Percentiles rank a stretch among this genome's conserved stretches.
These are phyloP conservation scores for Drosophila multiciliata DNA, from an alignment of 2,888 invertebrate genomes.

Conservation along the genomic window DNA sequence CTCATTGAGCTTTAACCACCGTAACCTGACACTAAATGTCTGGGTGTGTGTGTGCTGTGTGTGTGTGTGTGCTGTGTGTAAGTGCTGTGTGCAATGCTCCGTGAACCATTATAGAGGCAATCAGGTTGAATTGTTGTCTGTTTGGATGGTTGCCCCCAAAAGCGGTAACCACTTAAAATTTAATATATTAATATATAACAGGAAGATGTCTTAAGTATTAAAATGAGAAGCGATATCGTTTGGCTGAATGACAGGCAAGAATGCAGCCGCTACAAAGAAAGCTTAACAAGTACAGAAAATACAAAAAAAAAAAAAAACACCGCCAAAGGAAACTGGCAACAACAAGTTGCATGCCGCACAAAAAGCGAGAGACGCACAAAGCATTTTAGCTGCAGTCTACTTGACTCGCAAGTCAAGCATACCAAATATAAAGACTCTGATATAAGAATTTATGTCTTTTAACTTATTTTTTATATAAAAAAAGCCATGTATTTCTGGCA, in stretches of 20 bases:
- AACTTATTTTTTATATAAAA: slow-evolving; percentile 60
- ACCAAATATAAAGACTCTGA: slow-evolving; percentile 11
- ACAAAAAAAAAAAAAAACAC: slow-evolving; percentile 43
- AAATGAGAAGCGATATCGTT: slow-evolving; percentile 50
- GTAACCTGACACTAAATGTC: slow-evolving; percentile 48
- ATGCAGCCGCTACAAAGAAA: slow-evolving; percentile 50
- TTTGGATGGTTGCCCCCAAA: slow-evolving; percentile 16
- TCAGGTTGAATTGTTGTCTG: neutral
- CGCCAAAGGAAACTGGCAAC: slow-evolving; percentile 28
- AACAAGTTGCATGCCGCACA: slow-evolving; percentile 20
- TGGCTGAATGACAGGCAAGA: slow-evolving; percentile 37
- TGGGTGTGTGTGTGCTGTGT: neutral
- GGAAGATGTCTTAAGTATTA: slow-evolving; percentile 58
- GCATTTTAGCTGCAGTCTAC: slow-evolving; percentile 63
- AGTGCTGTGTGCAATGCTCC: slow-evolving; percentile 53
- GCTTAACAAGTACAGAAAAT: slow-evolving; percentile 61
- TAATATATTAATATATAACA: slow-evolving; percentile 55
- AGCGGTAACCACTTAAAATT: slow-evolving; percentile 60
- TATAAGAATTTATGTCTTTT: slow-evolving; percentile 58
- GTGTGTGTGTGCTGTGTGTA: slow-evolving; percentile 3
- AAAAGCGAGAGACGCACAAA: slow-evolving; percentile 39
- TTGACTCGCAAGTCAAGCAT: slow-evolving; percentile 61
- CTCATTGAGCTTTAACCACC: slow-evolving; percentile 74
- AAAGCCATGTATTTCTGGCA: slow-evolving; percentile 5
- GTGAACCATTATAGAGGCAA: slow-evolving; percentile 62